phyloP scores from a whole-genome alignment of 2,888 invertebrate genomes.

The Leptopilina myrica region DNA sequence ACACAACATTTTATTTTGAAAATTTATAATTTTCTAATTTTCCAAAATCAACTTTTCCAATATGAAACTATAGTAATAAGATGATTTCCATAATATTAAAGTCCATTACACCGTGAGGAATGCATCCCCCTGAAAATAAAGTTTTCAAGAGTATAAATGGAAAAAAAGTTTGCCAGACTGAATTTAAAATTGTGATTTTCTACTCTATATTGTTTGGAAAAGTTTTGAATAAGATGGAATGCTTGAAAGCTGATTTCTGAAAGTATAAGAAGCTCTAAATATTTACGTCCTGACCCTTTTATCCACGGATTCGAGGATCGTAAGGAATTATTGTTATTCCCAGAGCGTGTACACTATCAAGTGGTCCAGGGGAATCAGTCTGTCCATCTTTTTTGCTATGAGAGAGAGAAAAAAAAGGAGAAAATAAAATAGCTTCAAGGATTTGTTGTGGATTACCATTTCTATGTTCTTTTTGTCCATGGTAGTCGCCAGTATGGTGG shows the following conservation, averaged over 20 bases:
- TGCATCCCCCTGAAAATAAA: background rate
- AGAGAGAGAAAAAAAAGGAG: slow-evolving; percentile 4
- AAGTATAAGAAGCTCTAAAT: slow-evolving; percentile 24
- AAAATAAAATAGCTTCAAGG: slow-evolving; percentile 13
- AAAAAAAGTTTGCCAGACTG: background rate
- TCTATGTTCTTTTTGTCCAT: slow-evolving; percentile 75
- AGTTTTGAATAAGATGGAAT: slow-evolving; percentile 17
- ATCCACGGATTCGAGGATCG: background rate
- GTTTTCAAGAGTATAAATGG: background rate
- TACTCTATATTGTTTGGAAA: background rate
- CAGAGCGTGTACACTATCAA: background rate
- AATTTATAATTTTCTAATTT: too few relatives aligned
- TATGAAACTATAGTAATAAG: background rate
- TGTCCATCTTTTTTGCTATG: background rate
- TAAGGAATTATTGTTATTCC: slow-evolving; percentile 15
- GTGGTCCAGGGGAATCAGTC: background rate
- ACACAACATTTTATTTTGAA: too few relatives aligned
- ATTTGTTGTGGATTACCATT: slow-evolving; percentile 68
- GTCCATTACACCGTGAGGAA: background rate
- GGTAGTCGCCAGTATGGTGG: slow-evolving; percentile 74
- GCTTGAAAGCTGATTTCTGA: slow-evolving; percentile 1
- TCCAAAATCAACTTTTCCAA: background rate
- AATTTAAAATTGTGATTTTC: slow-evolving; percentile 22
- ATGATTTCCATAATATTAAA: background rate
- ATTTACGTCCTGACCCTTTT: slow-evolving; percentile 23